phyloP scores from a whole-genome alignment of 2,888 invertebrate species.

The Trachelus stipa region DNA sequence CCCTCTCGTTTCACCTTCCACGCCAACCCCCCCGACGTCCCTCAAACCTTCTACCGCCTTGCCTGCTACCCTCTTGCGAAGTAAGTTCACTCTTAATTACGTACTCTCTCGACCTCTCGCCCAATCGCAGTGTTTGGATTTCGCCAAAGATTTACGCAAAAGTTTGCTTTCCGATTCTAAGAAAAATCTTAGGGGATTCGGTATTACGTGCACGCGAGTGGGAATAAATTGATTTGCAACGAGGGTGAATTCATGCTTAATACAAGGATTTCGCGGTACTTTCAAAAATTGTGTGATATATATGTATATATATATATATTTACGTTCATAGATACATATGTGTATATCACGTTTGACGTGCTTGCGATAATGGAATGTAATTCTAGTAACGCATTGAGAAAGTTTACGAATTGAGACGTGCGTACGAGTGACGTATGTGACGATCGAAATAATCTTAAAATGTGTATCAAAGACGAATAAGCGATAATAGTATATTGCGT shows the following conservation, averaged over 20 bases:
- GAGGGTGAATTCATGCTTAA: neutral
- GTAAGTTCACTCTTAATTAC: neutral
- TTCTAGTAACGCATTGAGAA: neutral
- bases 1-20: neutral
- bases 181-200: neutral
- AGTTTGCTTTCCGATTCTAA: neutral
- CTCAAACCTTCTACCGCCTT: neutral
- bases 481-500: slow-evolving; percentile 42
- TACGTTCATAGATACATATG: neutral
- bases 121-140: neutral
- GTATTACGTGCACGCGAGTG: neutral
- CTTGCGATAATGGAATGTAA: neutral
- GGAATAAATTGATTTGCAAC: neutral
- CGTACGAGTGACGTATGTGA: neutral
- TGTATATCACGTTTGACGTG: neutral
- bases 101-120: neutral
- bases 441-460: neutral
- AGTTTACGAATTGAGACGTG: neutral
- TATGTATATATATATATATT: slow-evolving; percentile 5
- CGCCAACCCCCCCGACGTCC: neutral
- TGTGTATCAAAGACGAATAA: slow-evolving; percentile 15
- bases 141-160: neutral
- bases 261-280: neutral
- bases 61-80: neutral
- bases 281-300: neutral